phyloP scores from a whole-genome alignment of 2,888 invertebrate species.

The Listrodromus nycthemerus region DNA sequence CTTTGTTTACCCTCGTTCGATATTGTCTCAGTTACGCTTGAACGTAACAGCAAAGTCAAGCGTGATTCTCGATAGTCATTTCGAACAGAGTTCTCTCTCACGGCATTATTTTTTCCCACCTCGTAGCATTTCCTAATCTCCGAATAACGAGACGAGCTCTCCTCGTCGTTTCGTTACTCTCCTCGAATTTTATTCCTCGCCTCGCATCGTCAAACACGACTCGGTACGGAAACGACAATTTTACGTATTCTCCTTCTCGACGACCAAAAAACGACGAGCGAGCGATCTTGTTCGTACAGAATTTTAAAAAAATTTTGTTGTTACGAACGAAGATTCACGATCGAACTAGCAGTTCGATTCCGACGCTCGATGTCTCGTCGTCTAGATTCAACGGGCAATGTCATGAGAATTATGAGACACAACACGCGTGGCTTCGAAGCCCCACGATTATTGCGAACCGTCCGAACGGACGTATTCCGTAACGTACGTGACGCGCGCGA shows the following conservation, averaged over 20 bases:
- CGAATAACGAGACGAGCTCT: background rate
- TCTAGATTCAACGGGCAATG: background rate
- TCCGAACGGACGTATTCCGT: conserved; percentile 18
- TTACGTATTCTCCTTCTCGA: background rate
- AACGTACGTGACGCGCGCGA: conserved; percentile 69
- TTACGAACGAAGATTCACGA: background rate
- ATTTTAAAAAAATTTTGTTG: background rate
- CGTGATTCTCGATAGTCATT: background rate
- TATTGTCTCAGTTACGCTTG: background rate
- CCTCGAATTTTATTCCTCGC: background rate
- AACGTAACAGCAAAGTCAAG: background rate
- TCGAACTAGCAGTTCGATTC: background rate
- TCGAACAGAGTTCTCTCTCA: background rate
- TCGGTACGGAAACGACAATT: background rate
- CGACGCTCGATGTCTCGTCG: background rate
- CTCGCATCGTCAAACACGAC: background rate
- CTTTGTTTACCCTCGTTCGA: background rate
- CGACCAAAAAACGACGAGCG: background rate
- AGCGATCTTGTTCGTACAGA: background rate
- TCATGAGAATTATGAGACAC: background rate
- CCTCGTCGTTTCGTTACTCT: background rate
- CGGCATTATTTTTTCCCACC: background rate
- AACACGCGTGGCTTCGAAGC: conserved; percentile 41
- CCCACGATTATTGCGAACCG: conserved; percentile 42
- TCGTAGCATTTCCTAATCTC: background rate